Percentiles rank a stretch among this genome's conserved stretches.
Evolutionary conservation across 2,888 invertebrate genomes (phyloP).

Genomic region (Tupiocoris notatus): DNA sequence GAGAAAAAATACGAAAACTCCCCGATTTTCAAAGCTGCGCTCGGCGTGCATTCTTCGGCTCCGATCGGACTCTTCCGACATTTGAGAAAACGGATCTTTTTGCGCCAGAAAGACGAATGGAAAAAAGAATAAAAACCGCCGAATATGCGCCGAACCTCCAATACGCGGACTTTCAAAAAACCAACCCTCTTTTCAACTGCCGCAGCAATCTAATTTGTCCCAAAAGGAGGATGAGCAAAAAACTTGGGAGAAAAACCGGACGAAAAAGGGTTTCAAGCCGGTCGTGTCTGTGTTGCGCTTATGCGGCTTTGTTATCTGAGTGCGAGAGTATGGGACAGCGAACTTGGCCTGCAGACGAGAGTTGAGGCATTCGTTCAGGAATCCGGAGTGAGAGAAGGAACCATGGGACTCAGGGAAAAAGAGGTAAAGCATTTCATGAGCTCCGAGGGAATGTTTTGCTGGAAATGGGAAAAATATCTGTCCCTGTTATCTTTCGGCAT

Average conservation of each 20-base stretch:
- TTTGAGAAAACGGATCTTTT: conserved; percentile 3
- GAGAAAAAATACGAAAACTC: neutral
- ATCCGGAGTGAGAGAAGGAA: neutral
- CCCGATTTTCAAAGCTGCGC: neutral
- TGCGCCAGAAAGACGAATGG: conserved; percentile 12
- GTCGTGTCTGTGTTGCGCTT: neutral
- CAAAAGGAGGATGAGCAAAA: neutral
- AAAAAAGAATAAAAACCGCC: neutral
- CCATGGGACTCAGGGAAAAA: neutral
- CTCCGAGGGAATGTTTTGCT: conserved; percentile 24
- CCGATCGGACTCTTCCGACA: neutral
- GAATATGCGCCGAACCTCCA: conserved; percentile 6
- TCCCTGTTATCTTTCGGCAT: neutral
- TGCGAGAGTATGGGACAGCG: neutral
- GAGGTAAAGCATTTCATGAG: neutral
- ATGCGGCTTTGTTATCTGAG: neutral
- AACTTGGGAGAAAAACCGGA: neutral
- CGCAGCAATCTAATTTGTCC: conserved; percentile 18
- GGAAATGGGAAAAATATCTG: conserved; percentile 38
- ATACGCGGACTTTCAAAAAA: conserved; percentile 18
- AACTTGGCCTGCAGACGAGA: neutral
- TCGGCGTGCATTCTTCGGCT: neutral
- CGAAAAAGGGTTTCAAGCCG: neutral
- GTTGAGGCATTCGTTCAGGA: conserved; percentile 9
- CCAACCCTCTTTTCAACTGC: neutral